phyloP scores from a whole-genome alignment of 2,888 invertebrate genomes.

The Ypsolopha scabrella region DNA sequence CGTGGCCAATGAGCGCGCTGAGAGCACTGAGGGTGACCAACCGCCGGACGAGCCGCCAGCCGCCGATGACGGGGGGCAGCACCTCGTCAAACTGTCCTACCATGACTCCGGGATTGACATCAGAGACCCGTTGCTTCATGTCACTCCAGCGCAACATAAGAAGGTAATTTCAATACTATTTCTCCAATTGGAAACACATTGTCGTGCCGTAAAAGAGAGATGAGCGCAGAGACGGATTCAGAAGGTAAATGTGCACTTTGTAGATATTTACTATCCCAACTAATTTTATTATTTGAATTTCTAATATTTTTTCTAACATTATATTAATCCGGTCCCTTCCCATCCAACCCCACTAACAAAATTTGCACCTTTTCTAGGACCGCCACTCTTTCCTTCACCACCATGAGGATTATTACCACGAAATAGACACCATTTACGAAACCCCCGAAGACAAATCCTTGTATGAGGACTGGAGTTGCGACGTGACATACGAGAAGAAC shows the following conservation, averaged over 20 bases:
- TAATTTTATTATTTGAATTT: too few relatives aligned
- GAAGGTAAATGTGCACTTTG: not conserved
- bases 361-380: constrained; percentile 12
- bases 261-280: not conserved
- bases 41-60: constrained; percentile 55
- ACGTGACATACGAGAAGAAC: constrained; percentile 30
- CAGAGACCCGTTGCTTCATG: constrained; percentile 78
- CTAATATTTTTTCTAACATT: too few relatives aligned
- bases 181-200: not conserved
- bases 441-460: constrained; percentile 31
- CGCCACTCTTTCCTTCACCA: constrained; percentile 5
- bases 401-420: constrained; percentile 39
- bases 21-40: constrained; percentile 35
- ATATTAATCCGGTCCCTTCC: too few relatives aligned
- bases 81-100: constrained; percentile 85
- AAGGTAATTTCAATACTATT: constrained; percentile 50
- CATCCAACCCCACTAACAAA: constrained; percentile 1
- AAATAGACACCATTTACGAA: constrained; percentile 56
- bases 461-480: constrained; percentile 31
- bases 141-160: constrained; percentile 74
- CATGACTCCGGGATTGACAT: constrained; percentile 93
- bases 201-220: not conserved
- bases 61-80: constrained; percentile 48
- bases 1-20: constrained; percentile 22
- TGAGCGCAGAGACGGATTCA: not conserved